Base-by-base conservation (phyloP, 2,113 vertebrate species). In the Lamprologus speciosus region DNA sequence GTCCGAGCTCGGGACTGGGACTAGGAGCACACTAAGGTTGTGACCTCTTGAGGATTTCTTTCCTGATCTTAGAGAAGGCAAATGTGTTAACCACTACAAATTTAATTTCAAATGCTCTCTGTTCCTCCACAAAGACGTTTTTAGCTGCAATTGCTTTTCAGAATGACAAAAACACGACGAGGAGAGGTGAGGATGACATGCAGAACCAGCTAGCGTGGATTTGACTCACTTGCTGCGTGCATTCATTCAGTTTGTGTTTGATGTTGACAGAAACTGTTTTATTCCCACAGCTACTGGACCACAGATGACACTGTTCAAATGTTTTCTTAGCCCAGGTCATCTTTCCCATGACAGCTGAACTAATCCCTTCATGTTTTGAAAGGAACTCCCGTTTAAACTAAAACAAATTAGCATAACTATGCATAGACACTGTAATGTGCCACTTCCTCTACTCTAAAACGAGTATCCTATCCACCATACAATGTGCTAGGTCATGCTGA, bases 221-320 rank as follows among this genome's bases (percentile, higher is more conserved):
- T 26, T 17, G 68, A 73, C 0, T 4, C 68, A 16, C 21, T 10
- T 1, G 1, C 0, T 45, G 40, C 23, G 5, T 23, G 37, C 21
- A 26, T 45, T 73, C n/a, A 73, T 45, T 73, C 21, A 42, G 37
- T 8, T 26, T 73, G 68, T 17, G 68, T 73, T 73, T 26, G n/a
- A 23, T 42, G n/a, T 42, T 23, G n/a, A 42, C 35, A 40, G 35
- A 70, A 70, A 70, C 19, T 4, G 35, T 70, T 70, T 70, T 45
- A 73, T 73, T 45, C 37, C 68, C 37, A 73, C 68, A 26, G 40
- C 17, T 45, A 45, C 9, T 73, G 68, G 21, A 45, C 37, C 53
- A 54, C 12, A 54, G 50, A 5, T 13, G 50, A 80, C 9, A 33
- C 9, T 9, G 28, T 33, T 33, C 19, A 79, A 51, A n/a, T 33